These are phyloP conservation scores for Nasonia longicornis DNA, from an alignment of 1,140 invertebrate species.

Conservation along the genomic window DNA sequence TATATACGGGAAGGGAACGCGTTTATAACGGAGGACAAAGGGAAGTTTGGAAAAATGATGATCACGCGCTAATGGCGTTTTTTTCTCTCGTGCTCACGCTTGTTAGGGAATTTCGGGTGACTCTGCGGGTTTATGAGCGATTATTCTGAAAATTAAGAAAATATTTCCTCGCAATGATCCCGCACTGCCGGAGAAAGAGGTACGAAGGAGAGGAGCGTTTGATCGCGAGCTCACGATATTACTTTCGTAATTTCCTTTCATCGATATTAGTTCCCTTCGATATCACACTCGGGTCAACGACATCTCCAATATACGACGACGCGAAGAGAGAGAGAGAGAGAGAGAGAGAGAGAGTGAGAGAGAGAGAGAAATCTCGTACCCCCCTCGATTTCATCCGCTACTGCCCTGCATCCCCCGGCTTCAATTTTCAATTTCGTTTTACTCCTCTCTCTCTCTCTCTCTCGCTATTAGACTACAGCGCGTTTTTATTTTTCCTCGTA, in stretches of 20 bases:
- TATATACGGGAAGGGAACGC: not conserved
- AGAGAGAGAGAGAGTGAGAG: not conserved
- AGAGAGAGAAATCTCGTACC: not conserved
- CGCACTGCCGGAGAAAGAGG: not conserved
- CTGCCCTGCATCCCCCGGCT: not conserved
- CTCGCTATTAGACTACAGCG: not conserved
- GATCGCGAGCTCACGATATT: conserved; percentile 50
- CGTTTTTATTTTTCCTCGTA: not conserved
- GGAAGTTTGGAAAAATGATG: not conserved
- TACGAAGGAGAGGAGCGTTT: conserved; percentile 38
- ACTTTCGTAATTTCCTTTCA: conserved; percentile 53
- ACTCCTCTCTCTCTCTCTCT: not conserved
- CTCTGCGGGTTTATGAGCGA: no score
- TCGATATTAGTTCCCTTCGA: conserved; percentile 51
- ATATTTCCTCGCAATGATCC: no score
- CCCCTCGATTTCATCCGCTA: not conserved
- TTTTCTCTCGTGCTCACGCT: not conserved
- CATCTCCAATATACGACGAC: not conserved
- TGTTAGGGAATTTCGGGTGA: not conserved
- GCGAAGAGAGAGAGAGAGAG: not conserved
- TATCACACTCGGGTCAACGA: conserved; percentile 32
- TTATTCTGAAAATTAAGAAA: no score
- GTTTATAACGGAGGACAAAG: not conserved
- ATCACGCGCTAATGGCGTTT: not conserved
- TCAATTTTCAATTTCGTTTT: conserved; percentile 3